Evolutionary conservation across 2,113 vertebrate genomes (phyloP).

Genomic region (Vidua macroura): DNA sequence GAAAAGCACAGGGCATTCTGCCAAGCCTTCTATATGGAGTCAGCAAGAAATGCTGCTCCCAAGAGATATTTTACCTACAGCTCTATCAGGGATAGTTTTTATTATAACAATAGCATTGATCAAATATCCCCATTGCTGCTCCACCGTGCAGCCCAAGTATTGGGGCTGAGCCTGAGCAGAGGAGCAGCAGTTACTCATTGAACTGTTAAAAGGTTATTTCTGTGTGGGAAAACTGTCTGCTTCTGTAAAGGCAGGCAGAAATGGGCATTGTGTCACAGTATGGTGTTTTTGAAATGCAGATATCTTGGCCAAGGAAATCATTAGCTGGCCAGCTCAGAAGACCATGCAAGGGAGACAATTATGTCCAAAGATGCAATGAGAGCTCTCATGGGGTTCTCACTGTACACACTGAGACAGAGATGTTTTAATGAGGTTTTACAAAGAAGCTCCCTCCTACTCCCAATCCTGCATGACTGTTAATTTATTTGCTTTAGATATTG

Average conservation of each 20-base stretch:
- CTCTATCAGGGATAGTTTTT: background rate
- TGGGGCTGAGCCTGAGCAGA: background rate
- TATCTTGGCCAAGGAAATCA: background rate
- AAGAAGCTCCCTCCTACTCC: background rate
- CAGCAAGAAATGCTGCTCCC: slow-evolving; percentile 11
- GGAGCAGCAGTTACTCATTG: background rate
- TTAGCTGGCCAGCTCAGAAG: background rate
- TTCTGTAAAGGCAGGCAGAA: background rate
- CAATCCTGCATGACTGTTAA: background rate
- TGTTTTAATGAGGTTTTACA: background rate
- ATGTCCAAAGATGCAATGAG: background rate
- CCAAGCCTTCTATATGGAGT: background rate
- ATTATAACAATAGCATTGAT: background rate
- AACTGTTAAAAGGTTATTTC: background rate
- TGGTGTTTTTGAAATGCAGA: background rate
- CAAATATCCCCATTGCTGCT: background rate
- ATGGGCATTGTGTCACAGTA: background rate
- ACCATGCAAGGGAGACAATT: background rate
- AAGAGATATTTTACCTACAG: background rate
- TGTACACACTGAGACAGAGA: background rate
- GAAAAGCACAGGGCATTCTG: slow-evolving; percentile 15
- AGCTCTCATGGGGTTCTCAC: background rate
- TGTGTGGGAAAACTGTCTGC: background rate
- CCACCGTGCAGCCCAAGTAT: background rate
- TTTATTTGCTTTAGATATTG: background rate